phyloP scores from a whole-genome alignment of 2,888 invertebrate genomes.

The Nephrocerus scutellatus region DNA sequence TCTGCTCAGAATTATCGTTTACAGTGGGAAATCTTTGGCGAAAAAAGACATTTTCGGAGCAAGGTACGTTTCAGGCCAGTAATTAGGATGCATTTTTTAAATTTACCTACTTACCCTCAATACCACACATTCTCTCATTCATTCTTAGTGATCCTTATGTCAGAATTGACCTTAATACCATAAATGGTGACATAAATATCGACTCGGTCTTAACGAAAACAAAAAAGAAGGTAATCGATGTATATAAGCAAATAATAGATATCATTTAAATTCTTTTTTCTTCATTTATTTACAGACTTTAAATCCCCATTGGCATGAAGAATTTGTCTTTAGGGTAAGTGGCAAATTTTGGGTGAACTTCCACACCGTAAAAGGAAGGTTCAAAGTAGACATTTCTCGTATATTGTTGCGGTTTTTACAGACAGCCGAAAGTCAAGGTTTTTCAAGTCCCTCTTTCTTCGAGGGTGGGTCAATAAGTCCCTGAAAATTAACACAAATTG shows the following conservation, averaged over 20 bases:
- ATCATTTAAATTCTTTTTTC: background rate
- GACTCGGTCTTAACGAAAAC: slow-evolving; percentile 93
- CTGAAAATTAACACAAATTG: too few species aligned
- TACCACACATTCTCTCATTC: slow-evolving; percentile 10
- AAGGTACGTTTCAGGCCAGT: slow-evolving; percentile 54
- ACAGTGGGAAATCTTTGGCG: slow-evolving; percentile 84
- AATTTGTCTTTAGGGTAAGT: slow-evolving; percentile 89
- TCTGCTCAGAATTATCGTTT: slow-evolving; percentile 75
- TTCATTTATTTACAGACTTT: slow-evolving; percentile 60
- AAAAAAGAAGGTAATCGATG: slow-evolving; percentile 91
- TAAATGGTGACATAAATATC: slow-evolving; percentile 78
- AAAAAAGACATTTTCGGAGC: slow-evolving; percentile 99
- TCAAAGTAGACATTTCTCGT: background rate
- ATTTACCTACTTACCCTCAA: slow-evolving; percentile 12
- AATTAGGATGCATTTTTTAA: slow-evolving; percentile 8
- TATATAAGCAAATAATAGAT: too few species aligned
- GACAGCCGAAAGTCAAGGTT: background rate
- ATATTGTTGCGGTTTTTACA: background rate
- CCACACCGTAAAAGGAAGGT: too few species aligned
- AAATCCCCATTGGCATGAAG: slow-evolving; percentile 97
- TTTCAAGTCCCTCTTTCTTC: too few species aligned
- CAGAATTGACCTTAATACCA: slow-evolving; percentile 79
- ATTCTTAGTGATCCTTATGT: slow-evolving; percentile 90
- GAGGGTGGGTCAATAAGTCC: too few species aligned
- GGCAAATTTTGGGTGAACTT: too few species aligned